Evolutionary conservation across 2,113 vertebrate species (phyloP).

Genomic region (Pundamilia nyererei): DNA sequence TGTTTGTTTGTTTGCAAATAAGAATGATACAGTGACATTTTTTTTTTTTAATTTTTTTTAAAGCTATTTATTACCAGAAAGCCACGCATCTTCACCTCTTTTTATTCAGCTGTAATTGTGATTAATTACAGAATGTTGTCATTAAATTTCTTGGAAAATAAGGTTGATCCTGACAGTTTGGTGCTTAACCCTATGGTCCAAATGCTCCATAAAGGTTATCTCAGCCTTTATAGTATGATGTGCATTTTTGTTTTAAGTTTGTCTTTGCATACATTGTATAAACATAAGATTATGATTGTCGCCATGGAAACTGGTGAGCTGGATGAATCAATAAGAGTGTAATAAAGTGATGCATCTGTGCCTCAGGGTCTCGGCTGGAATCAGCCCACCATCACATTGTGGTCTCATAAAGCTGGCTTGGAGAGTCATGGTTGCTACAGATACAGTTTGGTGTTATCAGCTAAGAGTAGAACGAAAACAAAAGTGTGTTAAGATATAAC

Average conservation of each 20-base stretch:
- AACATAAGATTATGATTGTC: not conserved
- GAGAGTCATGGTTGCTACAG: not conserved
- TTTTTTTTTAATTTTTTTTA: fast-evolving
- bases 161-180: not conserved
- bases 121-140: constrained; percentile 29
- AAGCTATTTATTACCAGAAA: not conserved
- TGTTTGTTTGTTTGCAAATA: not conserved
- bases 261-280: not conserved
- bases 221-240: not conserved
- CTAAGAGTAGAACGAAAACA: not conserved
- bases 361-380: not conserved
- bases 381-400: not conserved
- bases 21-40: not conserved
- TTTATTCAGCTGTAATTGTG: not conserved
- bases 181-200: not conserved
- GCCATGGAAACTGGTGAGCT: constrained; percentile 1
- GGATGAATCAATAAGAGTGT: not conserved
- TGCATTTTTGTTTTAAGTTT: not conserved
- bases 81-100: not conserved
- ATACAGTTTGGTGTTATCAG: not conserved
- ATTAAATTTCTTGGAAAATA: not conserved
- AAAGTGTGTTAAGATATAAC: not conserved
- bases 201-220: not conserved
- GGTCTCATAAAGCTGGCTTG: not conserved
- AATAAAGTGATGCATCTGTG: not conserved